Evolutionary conservation across 2,888 invertebrate genomes (phyloP).

Genomic region (Orthosia incerta): DNA sequence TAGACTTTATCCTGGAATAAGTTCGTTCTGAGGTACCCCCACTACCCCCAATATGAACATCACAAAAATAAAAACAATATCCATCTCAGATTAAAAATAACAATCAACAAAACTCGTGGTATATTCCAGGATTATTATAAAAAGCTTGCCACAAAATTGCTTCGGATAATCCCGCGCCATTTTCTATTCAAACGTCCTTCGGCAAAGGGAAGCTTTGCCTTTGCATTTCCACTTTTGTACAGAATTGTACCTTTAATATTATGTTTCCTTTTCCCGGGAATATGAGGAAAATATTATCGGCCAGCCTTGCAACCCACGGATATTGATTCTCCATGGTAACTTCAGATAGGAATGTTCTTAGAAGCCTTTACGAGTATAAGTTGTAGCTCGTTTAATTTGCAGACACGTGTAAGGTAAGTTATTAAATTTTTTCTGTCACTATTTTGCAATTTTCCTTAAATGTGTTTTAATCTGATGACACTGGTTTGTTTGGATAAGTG

Average conservation of each 20-base stretch:
- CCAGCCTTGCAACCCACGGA: constrained; percentile 18
- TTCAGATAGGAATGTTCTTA: not conserved
- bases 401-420: not conserved
- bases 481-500: no score
- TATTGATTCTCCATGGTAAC: constrained; percentile 53
- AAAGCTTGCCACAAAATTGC: constrained; percentile 32
- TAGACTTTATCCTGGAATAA: no score
- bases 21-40: no score
- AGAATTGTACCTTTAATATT: constrained; percentile 25
- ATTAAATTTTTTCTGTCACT: not conserved
- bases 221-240: constrained; percentile 19
- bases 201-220: constrained; percentile 22
- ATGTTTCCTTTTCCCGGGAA: constrained; percentile 21
- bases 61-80: not conserved
- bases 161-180: constrained; percentile 36
- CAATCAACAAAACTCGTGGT: constrained; percentile 5
- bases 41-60: no score
- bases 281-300: constrained; percentile 28
- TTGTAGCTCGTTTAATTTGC: constrained; percentile 2
- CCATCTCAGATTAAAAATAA: not conserved
- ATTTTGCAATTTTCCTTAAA: no score
- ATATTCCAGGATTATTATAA: constrained; percentile 23
- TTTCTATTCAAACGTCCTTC: constrained; percentile 20
- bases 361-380: not conserved
- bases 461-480: no score